Conservation (phyloP, 35 echinoderm and acorn worm species). For the Lytechinus variegatus region DNA sequence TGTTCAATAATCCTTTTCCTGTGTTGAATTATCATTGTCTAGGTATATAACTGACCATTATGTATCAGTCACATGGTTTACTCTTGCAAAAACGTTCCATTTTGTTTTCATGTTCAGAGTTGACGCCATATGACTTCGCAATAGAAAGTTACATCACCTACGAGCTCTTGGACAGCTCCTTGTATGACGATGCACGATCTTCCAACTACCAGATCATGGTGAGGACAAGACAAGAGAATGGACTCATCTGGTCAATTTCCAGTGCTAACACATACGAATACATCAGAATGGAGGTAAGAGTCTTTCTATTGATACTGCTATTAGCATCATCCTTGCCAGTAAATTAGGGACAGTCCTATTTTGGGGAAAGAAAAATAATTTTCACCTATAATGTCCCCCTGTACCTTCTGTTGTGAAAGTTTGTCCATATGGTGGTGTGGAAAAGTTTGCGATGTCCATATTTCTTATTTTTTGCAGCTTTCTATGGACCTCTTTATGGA, state of each 20-base stretch:
- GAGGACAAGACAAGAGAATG: slow-evolving; percentile 63
- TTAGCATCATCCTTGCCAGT: too few species aligned
- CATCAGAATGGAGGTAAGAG: slow-evolving; percentile 84
- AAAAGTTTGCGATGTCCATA: too few species aligned
- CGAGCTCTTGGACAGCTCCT: slow-evolving; percentile 37
- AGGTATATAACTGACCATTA: too few species aligned
- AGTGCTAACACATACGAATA: slow-evolving; percentile 73
- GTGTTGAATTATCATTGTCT: too few species aligned
- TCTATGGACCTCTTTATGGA: too few species aligned
- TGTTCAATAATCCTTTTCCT: too few species aligned
- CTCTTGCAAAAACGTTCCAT: neutral
- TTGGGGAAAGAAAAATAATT: too few species aligned
- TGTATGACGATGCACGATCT: slow-evolving; percentile 33
- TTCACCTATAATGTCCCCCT: too few species aligned
- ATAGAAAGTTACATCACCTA: slow-evolving; percentile 85
- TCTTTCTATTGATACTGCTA: neutral
- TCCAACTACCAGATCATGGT: slow-evolving; percentile 86
- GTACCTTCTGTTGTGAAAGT: too few species aligned
- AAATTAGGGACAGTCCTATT: too few species aligned
- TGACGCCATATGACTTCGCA: slow-evolving; percentile 77
- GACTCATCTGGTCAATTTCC: slow-evolving; percentile 82
- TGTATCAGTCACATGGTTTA: neutral
- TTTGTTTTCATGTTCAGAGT: neutral
- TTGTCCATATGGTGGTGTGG: too few species aligned
- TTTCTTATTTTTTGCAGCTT: too few species aligned